A percentile compares a stretch with the other conserved stretches of the same genome.
Conservation (phyloP, 2,888 invertebrate species). For the Aspidapion aeneum region DNA sequence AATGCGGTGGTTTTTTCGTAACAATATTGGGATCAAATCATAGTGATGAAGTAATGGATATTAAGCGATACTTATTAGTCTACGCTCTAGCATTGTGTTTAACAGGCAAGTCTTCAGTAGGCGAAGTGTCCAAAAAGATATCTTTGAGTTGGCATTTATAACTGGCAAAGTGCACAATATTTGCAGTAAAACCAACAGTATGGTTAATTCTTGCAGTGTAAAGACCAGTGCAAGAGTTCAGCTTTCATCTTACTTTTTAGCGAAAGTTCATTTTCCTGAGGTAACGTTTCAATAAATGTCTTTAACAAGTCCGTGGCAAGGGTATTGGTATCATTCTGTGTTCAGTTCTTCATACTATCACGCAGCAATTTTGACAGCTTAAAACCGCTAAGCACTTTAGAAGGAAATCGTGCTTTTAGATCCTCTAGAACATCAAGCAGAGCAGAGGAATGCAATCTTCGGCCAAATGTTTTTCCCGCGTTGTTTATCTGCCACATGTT, state of each 20-base stretch:
- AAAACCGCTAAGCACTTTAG: no score
- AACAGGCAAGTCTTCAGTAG: neutral
- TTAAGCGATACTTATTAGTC: neutral
- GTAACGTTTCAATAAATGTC: neutral
- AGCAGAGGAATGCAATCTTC: neutral
- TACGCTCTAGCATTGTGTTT: neutral
- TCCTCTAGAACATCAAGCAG: neutral
- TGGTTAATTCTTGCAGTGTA: neutral
- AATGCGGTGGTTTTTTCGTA: neutral
- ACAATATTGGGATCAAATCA: neutral
- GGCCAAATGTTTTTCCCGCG: no score
- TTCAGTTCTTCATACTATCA: neutral
- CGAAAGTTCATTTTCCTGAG: neutral
- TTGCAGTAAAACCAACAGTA: neutral
- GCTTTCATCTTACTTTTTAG: neutral
- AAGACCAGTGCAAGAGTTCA: neutral
- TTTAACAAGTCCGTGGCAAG: neutral
- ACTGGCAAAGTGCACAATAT: neutral
- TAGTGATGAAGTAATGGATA: neutral
- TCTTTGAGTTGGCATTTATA: neutral
- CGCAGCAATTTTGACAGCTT: neutral
- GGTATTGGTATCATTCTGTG: neutral
- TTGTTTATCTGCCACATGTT: neutral
- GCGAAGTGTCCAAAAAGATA: neutral
- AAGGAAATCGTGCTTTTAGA: neutral